Evolutionary conservation across 1,140 invertebrate species (phyloP).

Genomic region (Scaptomyza pallida): DNA sequence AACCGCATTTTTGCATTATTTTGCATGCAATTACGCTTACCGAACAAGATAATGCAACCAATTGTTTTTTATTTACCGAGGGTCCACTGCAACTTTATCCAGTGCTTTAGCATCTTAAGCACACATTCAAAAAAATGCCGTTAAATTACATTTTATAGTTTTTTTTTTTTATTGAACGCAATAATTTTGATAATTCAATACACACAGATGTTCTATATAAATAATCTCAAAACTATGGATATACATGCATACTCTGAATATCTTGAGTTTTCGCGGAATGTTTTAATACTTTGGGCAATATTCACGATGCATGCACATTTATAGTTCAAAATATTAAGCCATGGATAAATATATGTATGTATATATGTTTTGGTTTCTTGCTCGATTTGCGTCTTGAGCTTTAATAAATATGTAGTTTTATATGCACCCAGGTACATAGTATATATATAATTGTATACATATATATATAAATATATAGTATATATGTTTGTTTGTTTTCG

Average conservation of each 20-base stretch:
- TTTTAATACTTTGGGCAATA: too few relatives aligned
- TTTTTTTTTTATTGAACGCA: conserved; percentile 22
- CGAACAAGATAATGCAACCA: too few relatives aligned
- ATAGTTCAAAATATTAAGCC: background rate
- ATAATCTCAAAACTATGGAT: conserved; percentile 11
- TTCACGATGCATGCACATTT: background rate
- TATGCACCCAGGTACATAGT: background rate
- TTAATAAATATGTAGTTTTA: background rate
- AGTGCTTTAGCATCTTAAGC: too few relatives aligned
- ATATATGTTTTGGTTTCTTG: background rate
- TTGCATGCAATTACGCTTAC: too few relatives aligned
- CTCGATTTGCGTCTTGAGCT: background rate
- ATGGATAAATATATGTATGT: background rate
- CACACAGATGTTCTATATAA: conserved; percentile 10
- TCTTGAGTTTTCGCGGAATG: background rate
- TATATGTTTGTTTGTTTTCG: background rate
- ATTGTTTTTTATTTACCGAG: too few relatives aligned
- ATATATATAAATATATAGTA: background rate
- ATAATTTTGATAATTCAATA: conserved; percentile 9
- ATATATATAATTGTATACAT: conserved; percentile 4
- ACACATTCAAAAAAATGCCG: background rate
- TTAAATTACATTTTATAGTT: background rate
- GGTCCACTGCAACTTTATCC: too few relatives aligned
- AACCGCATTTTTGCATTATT: too few relatives aligned
- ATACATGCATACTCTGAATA: background rate